Evolutionary conservation across 2,888 invertebrate genomes (phyloP), one percentile per base, ranked within the genome.

Genomic region (Plemyria rubiginata): DNA sequence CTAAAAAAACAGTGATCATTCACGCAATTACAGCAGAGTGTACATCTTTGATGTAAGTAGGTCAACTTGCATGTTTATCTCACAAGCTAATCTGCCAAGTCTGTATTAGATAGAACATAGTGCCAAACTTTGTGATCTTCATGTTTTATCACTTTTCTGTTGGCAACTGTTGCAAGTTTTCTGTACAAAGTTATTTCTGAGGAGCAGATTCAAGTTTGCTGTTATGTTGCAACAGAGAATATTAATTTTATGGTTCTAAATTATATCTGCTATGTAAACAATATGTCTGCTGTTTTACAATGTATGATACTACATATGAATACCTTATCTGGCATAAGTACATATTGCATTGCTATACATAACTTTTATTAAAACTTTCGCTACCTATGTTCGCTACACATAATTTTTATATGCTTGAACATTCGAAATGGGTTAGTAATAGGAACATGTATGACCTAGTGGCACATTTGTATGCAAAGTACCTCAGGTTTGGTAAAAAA

Each of bases 11-110:
- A 43, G 38, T 60, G 54, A 43, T 60, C 54, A 69, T 72, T 50
- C 76, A 77, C 62, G 76, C 85, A 58, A 88, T 70, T 73, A 22
- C 22, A 22, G 87, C n/a, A n/a, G n/a, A n/a, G n/a, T 88, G 64
- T 46, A 57, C 49, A 46, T 15, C 54, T 66, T 67, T 66, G 67
- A 66, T 62, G 51, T 60, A 70, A 70, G 64, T 72, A 70, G 72
- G 72, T 70, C 72, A 65, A 64, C 67, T 70, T 66, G 62, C 60
- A 62, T 60, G 58, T 62, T 62, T 68, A 68, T 69, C 66, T 69
- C 59, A 40, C 63, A 62, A 66, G 65, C 68, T 69, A 68, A 72
- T 68, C 70, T 70, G 72, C 68, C 72, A 72, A 72, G 59, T 68
- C 62, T 68, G 65, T 54, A 60, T 63, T 67, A 61, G 62, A 65